Evolutionary conservation across 2,113 vertebrate species (phyloP), one percentile per base, ranked within the genome.

Genomic region (Thermophis baileyi): DNA sequence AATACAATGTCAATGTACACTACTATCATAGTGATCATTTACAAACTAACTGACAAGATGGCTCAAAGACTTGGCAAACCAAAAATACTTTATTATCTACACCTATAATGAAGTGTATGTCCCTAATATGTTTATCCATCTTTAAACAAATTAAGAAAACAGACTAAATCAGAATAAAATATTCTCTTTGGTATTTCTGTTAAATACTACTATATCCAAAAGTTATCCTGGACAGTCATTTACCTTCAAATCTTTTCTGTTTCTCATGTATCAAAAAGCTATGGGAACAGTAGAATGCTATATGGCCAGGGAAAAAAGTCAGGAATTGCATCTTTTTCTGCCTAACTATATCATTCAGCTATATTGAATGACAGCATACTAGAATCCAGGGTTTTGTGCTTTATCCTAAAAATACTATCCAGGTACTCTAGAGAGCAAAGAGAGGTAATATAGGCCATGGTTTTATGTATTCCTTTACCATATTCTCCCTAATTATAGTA

Each of bases 391-490:
- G 1, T 49, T 47, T 55, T 30, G 30, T 51, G 12, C 54, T 44
- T 89, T 57, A 89, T 55, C 11, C n/a, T 16, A 40, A 89, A 24
- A 54, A 55, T 55, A 11, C n/a, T 44, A 44, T 57, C 14, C 22
- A 27, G 27, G 47, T 50, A 14, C 4, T n/a, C 49, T 51, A 25
- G 86, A 40, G 35, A 89, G 5, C 6, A 55, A 89, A 22, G 18
- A 25, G n/a, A 44, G 22, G 6, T 7, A 30, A 93, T 54, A 14
- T 46, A 11, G 35, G 25, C 27, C 35, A 40, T 57, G 53, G 25
- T 91, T 40, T 90, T 89, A 93, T 93, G 46, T 30, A 94, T 92
- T 92, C 90, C 90, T 85, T 40, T 88, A 16, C 0, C 44, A 92
- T 88, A 44, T 14, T 11, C 88, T 16, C n/a, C 40, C 53, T 44